Percentiles rank a stretch among this genome's conserved stretches.
Conservation (phyloP, 2,113 vertebrate genomes). For the Dasyprocta punctata region DNA sequence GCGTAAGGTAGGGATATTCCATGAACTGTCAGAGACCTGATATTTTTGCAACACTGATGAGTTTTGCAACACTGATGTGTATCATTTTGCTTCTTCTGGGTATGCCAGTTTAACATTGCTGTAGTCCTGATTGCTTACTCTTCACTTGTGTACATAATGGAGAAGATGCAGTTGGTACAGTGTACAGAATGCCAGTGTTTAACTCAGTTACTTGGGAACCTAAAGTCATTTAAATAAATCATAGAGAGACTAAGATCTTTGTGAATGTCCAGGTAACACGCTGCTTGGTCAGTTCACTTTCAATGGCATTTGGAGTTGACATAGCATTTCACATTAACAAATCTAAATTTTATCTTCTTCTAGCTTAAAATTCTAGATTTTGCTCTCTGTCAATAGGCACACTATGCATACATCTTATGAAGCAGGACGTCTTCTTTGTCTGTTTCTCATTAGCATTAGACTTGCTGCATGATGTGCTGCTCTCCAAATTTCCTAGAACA, state of each 20-base stretch:
- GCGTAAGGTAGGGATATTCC: background rate
- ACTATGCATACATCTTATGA: background rate
- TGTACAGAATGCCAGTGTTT: background rate
- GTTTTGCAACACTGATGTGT: no score
- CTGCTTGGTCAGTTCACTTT: background rate
- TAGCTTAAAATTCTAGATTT: slow-evolving; percentile 9
- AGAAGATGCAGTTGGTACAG: background rate
- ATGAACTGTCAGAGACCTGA: background rate
- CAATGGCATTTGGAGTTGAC: background rate
- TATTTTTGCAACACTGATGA: background rate
- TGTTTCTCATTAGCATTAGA: background rate
- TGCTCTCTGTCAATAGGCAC: background rate
- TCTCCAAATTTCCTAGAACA: background rate
- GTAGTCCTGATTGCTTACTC: background rate
- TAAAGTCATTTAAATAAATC: background rate
- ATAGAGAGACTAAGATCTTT: background rate
- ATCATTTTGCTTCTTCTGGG: background rate
- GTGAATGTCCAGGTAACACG: background rate
- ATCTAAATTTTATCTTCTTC: background rate
- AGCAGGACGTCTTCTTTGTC: background rate
- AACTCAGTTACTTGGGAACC: background rate
- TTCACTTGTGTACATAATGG: background rate
- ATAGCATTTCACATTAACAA: background rate
- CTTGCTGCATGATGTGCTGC: background rate
- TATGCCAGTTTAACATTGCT: background rate